phyloP scores from a whole-genome alignment of 2,797 vertebrate genomes.

The Trematomus bernacchii region DNA sequence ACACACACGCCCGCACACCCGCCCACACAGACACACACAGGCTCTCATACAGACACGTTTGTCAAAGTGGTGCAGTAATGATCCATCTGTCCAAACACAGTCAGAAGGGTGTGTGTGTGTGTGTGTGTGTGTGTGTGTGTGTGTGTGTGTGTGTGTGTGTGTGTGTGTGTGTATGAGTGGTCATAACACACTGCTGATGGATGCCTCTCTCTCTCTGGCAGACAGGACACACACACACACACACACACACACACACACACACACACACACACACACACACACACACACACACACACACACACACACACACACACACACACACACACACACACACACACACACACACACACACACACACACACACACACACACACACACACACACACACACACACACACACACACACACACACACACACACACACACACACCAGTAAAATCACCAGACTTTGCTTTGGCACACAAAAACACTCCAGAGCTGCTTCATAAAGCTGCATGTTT shows the following conservation, averaged over 20 bases:
- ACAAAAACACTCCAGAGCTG: conserved; percentile 48
- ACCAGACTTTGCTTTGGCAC: conserved; percentile 70
- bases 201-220: conserved; percentile 52
- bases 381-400: no score
- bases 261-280: no score
- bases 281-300: no score
- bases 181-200: conserved; percentile 70
- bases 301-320: no score
- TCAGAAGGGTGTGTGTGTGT: conserved; percentile 73
- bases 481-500: conserved; percentile 40
- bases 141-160: conserved; percentile 77
- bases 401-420: no score
- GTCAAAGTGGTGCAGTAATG: conserved; percentile 68
- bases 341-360: no score
- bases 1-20: conserved; percentile 18
- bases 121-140: conserved; percentile 78
- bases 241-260: no score
- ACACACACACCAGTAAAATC: conserved; percentile 50
- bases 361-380: no score
- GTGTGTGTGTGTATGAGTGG: conserved; percentile 66
- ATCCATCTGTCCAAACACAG: conserved; percentile 82
- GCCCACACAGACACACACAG: conserved; percentile 9
- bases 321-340: no score
- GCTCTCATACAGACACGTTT: conserved; percentile 52
- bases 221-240: conserved; percentile 3